Evolutionary conservation across 2,888 invertebrate species (phyloP), one percentile per base, ranked within the genome.

Genomic region (Aplocera efformata): DNA sequence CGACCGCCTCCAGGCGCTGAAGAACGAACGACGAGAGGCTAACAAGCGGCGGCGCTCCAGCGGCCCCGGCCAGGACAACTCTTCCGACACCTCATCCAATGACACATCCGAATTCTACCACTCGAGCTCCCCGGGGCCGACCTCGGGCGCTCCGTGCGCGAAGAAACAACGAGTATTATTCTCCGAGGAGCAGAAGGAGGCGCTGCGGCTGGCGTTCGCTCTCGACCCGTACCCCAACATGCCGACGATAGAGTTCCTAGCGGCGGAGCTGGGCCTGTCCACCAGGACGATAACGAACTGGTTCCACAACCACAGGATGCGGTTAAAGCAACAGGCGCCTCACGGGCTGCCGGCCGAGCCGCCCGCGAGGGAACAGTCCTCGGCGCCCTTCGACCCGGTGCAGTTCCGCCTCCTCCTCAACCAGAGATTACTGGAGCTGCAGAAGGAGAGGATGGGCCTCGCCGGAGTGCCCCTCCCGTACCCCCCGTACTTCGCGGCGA

Each of bases 301-400:
- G 99, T 99, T 99, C 90, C 99, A 99, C 90, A 99, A 99, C 79
- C 98, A 99, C 77, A 93, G 99, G 62, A 99, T 99, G 97, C 92
- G 99, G 50, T 91, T 98, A 71, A 98, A 98, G 83, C 96, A 96
- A 72, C 95, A 96, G 70, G 92, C 93, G 35, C 95, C 96, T 1
- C 95, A 95, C 64, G 93, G 94, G 0, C 89, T 92, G 11, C 91
- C 92, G 0, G 93, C 93, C 33, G 92, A 93, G 41, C 93, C 94
- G 6, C 94, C 94, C 1, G 91, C 93, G 23, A 89, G 94, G 10
- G 94, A 94, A 65, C 93, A 93, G 56, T 90, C 92, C 10, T 79
- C 90, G 17, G 92, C 94, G 26, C 94, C 95, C 7, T 97, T 97
- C 79, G 97, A 97, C 81, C 96, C 97, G 13, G 95, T 96, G 53